Evolutionary conservation across 64 coral and sea anemone species (phyloP).

Genomic region (Actinia equina): DNA sequence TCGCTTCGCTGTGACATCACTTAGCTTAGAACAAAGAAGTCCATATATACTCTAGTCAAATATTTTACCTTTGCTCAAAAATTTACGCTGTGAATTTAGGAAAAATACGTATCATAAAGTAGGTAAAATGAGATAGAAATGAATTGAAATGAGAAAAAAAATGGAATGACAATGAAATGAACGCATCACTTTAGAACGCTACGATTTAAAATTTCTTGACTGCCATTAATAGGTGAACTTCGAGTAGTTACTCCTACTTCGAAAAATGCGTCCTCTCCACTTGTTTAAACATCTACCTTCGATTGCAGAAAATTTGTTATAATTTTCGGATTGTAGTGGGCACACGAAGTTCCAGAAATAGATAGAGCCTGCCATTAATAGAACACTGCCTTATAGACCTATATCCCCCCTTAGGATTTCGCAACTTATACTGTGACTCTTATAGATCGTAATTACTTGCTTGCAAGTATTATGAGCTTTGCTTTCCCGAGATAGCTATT

Average conservation of each 20-base stretch:
- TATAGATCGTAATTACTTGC: slow-evolving; percentile 8
- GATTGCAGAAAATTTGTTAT: neutral
- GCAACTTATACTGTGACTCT: slow-evolving; percentile 5
- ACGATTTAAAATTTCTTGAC: too few species aligned
- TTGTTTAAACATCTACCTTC: neutral
- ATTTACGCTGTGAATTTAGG: too few species aligned
- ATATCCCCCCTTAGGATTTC: neutral
- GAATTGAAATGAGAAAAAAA: too few species aligned
- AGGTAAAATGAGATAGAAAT: too few species aligned
- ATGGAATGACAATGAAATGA: too few species aligned
- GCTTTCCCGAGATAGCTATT: slow-evolving; percentile 17
- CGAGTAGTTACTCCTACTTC: too few species aligned
- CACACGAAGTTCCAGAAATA: neutral
- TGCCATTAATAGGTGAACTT: too few species aligned
- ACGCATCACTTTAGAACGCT: too few species aligned
- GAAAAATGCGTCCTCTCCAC: neutral
- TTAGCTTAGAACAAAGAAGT: too few species aligned
- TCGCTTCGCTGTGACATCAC: too few species aligned
- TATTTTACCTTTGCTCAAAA: too few species aligned
- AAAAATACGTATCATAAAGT: neutral
- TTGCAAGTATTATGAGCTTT: slow-evolving; percentile 19
- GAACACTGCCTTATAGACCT: neutral
- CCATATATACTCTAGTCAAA: too few species aligned
- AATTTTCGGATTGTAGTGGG: neutral
- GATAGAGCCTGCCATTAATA: neutral